Conservation (phyloP, 2,888 invertebrate genomes). For the Eremobia ochroleuca region DNA sequence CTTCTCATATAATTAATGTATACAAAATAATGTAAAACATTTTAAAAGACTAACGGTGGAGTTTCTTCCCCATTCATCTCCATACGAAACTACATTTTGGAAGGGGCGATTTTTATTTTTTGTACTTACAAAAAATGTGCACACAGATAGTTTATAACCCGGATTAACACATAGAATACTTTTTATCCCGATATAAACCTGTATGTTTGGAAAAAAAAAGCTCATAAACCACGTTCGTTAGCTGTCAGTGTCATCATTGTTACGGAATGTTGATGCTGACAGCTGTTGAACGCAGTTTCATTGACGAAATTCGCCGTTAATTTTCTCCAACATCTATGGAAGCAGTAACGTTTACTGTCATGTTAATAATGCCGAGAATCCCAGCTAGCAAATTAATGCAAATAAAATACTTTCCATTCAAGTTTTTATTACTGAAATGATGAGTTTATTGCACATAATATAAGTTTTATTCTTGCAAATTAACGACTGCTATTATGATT, state of each 20-base stretch:
- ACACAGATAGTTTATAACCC: too few relatives aligned
- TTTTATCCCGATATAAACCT: too few relatives aligned
- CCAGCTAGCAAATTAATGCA: constrained; percentile 2
- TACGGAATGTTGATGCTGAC: not conserved
- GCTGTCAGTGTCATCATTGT: not conserved
- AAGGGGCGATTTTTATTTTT: too few relatives aligned
- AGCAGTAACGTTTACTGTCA: not conserved
- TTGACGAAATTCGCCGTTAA: not conserved
- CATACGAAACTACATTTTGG: too few relatives aligned
- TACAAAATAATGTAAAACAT: too few relatives aligned
- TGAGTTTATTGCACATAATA: not conserved
- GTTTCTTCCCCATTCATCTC: too few relatives aligned
- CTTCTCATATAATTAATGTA: too few relatives aligned
- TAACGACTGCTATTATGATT: not conserved
- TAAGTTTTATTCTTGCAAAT: constrained; percentile 16
- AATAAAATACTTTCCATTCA: constrained; percentile 16
- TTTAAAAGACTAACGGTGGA: too few relatives aligned
- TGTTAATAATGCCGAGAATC: not conserved
- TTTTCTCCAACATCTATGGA: not conserved
- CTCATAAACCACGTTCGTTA: not conserved
- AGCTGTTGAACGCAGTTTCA: not conserved
- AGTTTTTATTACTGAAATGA: not conserved
- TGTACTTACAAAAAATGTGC: too few relatives aligned
- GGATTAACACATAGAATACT: too few relatives aligned
- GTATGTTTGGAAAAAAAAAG: too few relatives aligned